Percentiles rank a stretch among this genome's conserved stretches.
These are phyloP conservation scores for Drosophila littoralis DNA, from an alignment of 1,140 invertebrate species.

Conservation along the genomic window DNA sequence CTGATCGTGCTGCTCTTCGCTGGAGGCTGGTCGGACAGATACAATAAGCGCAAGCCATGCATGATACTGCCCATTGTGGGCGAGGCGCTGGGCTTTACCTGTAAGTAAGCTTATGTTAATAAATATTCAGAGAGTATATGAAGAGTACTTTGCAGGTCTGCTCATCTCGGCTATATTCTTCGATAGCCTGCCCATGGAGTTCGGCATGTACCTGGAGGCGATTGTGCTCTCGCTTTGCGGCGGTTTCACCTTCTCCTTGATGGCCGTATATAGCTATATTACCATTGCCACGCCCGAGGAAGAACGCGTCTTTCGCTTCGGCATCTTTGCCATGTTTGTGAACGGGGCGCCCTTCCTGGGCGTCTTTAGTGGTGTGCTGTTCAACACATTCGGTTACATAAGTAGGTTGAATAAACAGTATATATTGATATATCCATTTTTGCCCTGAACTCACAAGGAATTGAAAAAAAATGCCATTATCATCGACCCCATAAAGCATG, in stretches of 20 bases:
- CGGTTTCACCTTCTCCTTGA: constrained; percentile 87
- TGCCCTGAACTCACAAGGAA: no score
- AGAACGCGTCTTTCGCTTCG: constrained; percentile 86
- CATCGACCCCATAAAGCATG: no score
- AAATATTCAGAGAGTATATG: background rate
- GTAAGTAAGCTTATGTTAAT: constrained; percentile 48
- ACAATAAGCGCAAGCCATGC: constrained; percentile 88
- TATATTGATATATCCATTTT: no score
- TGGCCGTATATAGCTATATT: constrained; percentile 88
- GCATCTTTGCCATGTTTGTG: constrained; percentile 83
- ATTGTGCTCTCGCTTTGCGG: constrained; percentile 86
- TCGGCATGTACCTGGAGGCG: constrained; percentile 86
- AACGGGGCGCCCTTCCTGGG: constrained; percentile 73
- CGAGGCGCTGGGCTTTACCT: constrained; percentile 84
- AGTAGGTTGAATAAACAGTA: no score
- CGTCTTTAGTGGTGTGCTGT: constrained; percentile 70
- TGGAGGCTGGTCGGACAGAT: constrained; percentile 88
- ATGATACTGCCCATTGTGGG: constrained; percentile 87
- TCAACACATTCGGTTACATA: constrained; percentile 69
- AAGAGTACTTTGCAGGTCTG: constrained; percentile 46
- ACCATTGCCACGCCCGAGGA: constrained; percentile 86
- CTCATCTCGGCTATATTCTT: constrained; percentile 79
- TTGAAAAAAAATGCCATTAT: no score
- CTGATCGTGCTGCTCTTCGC: constrained; percentile 87
- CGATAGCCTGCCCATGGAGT: constrained; percentile 85